Base-by-base conservation (phyloP, 2,888 invertebrate genomes). In the Pseudococcus jackbeardsleyi region DNA sequence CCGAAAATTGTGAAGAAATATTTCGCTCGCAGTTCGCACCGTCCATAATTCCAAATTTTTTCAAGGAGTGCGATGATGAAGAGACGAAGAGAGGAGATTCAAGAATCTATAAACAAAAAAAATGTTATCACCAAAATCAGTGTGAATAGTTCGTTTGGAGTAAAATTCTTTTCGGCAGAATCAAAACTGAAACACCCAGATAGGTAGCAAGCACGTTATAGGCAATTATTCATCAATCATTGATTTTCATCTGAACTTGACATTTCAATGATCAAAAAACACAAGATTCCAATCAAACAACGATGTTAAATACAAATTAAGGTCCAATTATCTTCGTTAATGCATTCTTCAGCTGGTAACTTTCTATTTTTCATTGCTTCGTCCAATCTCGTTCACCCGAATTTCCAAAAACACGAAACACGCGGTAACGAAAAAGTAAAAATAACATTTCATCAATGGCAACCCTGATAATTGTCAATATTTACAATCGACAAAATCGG, bases 401-500 rank as follows among this genome's bases (percentile, higher is more conserved):
- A 42, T 42, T 42, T 9, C 0, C 42, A 42, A 6, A 42, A 42
- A 42, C 42, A 42, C 42, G 7, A 42, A 42, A 42, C 42, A 42
- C 42, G 8, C 48, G 15, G 26, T 3, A 33, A 33, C 11, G 12
- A 50, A 50, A 50, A 50, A 50, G 48, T 4, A 5, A 48, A 9
- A 48, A 50, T 50, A 50, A 50, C 11, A 42, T 72, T 1, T 33
- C 6, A 0, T 6, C 15, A 15, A 82, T 46, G 39, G 17, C 77
- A 77, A 46, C 79, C n/a, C 79, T 82, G 79, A 46, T 19, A 19
- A 19, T 82, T 82, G 79, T 82, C 79, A 82, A 82, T 82, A 82
- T 82, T 82, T 82, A 82, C 79, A 82, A 82, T 82, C 79, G 79
- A 33, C 46, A 72, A 19, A 72, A 72, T 33, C 64, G 22, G 64